Conservation (phyloP, 2,797 vertebrate genomes). For the Sciaenops ocellatus region DNA sequence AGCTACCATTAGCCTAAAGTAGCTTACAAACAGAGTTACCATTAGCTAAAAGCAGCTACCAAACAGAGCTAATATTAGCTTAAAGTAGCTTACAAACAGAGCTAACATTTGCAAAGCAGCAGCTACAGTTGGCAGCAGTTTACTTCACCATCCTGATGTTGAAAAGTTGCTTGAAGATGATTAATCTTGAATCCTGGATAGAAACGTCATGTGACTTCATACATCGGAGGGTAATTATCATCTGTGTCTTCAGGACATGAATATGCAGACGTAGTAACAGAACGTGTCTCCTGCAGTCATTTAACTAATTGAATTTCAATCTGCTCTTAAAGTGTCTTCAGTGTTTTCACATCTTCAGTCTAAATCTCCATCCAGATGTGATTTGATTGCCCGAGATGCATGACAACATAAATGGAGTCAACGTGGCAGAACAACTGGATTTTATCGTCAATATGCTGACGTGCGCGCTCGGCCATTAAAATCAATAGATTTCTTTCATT, state of each 20-base stretch:
- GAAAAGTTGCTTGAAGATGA: too few relatives aligned
- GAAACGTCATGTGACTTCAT: background rate
- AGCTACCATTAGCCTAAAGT: too few relatives aligned
- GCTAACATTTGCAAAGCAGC: too few relatives aligned
- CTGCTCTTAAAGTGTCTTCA: constrained; percentile 14
- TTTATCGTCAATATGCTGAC: background rate
- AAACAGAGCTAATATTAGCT: too few relatives aligned
- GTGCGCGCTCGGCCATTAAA: background rate
- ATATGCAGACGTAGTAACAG: background rate
- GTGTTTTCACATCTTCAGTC: constrained; percentile 2
- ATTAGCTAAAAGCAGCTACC: too few relatives aligned
- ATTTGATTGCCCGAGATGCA: constrained; percentile 30
- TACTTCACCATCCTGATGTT: too few relatives aligned
- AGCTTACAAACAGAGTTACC: too few relatives aligned
- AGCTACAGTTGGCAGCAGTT: too few relatives aligned
- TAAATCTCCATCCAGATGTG: constrained; percentile 17
- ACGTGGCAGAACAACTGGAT: background rate
- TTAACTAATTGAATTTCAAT: constrained; percentile 8
- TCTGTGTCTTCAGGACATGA: background rate
- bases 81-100: too few relatives aligned
- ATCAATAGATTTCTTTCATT: constrained; percentile 16
- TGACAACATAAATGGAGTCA: constrained; percentile 1
- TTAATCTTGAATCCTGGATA: background rate
- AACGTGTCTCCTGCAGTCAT: constrained; percentile 14
- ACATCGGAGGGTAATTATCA: background rate